Evolutionary conservation across 2,888 invertebrate genomes (phyloP), one percentile per base, ranked within the genome.

Genomic region (Heteromyza rotundicornis): DNA sequence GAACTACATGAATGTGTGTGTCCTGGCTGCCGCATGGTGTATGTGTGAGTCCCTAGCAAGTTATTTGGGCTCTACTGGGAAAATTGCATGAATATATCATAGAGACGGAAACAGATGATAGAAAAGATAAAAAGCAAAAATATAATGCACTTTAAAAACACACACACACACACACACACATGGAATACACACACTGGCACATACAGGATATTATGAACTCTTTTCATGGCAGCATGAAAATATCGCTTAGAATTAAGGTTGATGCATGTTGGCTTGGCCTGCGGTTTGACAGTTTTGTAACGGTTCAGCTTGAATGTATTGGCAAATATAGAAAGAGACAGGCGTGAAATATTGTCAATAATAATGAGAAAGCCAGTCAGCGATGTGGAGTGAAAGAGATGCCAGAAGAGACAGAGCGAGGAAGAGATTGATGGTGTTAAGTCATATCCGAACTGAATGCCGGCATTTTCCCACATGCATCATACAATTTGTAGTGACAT

Each of bases 231-330:
- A 64, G 66, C 70, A 70, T 71, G 68, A 70, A 72, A 70, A 71
- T 68, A 75, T 69, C 68, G 68, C 70, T 70, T 67, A 67, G 68
- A 68, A 73, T 75, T 75, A 70, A 71, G 69, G 67, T 72, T 74
- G 72, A 78, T 73, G 70, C 72, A 76, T 77, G 70, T 68, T 70
- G 72, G 71, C 14, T 19, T 68, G 66, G 65, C 67, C 70, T 70
- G 68, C 64, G 73, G 70, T 71, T 69, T 71, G 74, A 74, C 73
- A 73, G 70, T 66, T 66, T 47, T 56, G 16, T 55, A 36, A 8
- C 52, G 19, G 19, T 20, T 7, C 23, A n/a, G 14, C 40, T n/a
- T n/a, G n/a, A n/a, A n/a, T n/a, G n/a, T n/a, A n/a, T n/a, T n/a
- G n/a, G n/a, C n/a, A n/a, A n/a, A n/a, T n/a, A n/a, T n/a, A n/a